phyloP scores from a whole-genome alignment of 2,797 vertebrate species.

The Danio tinwini region DNA sequence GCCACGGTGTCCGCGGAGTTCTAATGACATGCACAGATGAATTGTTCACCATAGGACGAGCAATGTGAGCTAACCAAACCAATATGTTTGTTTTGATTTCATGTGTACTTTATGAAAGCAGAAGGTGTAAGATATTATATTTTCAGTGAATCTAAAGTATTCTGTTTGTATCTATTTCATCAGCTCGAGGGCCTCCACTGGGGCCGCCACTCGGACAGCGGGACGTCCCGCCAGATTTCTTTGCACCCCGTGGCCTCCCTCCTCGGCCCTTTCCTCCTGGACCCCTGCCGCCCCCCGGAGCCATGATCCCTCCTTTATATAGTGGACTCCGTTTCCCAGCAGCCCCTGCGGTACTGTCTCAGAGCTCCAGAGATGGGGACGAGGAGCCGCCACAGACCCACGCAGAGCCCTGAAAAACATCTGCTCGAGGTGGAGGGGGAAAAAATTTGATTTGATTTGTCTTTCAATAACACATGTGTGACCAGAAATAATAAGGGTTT shows the following conservation, averaged over 20 bases:
- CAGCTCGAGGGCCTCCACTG: conserved; percentile 71
- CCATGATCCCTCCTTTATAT: conserved; percentile 54
- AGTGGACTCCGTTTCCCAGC: conserved; percentile 70
- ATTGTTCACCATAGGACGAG: too few species aligned
- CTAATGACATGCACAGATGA: too few species aligned
- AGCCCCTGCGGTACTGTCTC: conserved; percentile 25
- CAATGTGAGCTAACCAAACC: too few species aligned
- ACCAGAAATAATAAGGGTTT: conserved; percentile 59
- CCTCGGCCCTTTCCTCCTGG: conserved; percentile 70
- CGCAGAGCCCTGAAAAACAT: conserved; percentile 65
- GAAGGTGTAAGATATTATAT: too few species aligned
- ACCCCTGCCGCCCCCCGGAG: conserved; percentile 60
- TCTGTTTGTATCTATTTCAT: not conserved
- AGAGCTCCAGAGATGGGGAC: conserved; percentile 56
- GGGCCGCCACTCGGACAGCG: conserved; percentile 61
- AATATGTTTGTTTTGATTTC: too few species aligned
- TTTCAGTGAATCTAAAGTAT: not conserved
- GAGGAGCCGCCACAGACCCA: conserved; percentile 65
- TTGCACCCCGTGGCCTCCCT: conserved; percentile 78
- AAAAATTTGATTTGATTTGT: conserved; percentile 6
- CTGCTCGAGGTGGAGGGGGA: not conserved
- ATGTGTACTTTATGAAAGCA: too few species aligned
- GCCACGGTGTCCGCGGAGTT: too few species aligned
- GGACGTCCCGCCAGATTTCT: conserved; percentile 70
- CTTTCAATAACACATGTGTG: conserved; percentile 51